Percentiles rank a stretch among this genome's conserved stretches.
These are phyloP conservation scores for Bothrops jararaca DNA, from an alignment of 2,113 vertebrate genomes.

Conservation along the genomic window DNA sequence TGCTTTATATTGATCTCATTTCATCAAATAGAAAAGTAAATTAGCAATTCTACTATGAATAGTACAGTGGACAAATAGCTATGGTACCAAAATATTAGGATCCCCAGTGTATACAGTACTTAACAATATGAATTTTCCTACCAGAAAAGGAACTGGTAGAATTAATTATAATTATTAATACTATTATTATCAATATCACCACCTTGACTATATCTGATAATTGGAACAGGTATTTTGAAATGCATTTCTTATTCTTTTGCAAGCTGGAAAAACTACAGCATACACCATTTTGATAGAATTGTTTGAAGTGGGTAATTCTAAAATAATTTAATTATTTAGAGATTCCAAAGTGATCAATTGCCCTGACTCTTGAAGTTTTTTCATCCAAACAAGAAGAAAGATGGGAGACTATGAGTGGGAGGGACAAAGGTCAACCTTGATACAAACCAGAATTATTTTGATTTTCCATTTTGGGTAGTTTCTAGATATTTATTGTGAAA, in stretches of 20 bases:
- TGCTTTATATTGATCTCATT: not conserved
- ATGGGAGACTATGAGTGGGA: not conserved
- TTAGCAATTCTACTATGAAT: not conserved
- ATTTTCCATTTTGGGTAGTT: not conserved
- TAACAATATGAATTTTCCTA: not conserved
- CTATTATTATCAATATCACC: not conserved
- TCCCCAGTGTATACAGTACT: not conserved
- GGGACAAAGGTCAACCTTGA: not conserved
- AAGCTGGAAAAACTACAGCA: not conserved
- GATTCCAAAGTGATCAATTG: too few relatives aligned
- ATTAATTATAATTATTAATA: not conserved
- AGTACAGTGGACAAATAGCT: not conserved
- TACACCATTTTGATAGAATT: too few relatives aligned
- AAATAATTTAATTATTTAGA: too few relatives aligned
- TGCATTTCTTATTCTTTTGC: not conserved
- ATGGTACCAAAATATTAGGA: not conserved
- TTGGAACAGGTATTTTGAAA: not conserved
- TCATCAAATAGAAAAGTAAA: not conserved
- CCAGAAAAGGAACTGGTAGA: not conserved
- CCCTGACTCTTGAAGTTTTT: not conserved
- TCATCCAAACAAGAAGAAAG: not conserved
- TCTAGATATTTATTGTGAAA: not conserved
- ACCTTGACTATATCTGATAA: not conserved
- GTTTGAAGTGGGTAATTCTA: too few relatives aligned
- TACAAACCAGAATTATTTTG: not conserved